Evolutionary conservation across 1,140 invertebrate species (phyloP), one percentile per base, ranked within the genome.

Genomic region (Dinothrombium tinctorium): DNA sequence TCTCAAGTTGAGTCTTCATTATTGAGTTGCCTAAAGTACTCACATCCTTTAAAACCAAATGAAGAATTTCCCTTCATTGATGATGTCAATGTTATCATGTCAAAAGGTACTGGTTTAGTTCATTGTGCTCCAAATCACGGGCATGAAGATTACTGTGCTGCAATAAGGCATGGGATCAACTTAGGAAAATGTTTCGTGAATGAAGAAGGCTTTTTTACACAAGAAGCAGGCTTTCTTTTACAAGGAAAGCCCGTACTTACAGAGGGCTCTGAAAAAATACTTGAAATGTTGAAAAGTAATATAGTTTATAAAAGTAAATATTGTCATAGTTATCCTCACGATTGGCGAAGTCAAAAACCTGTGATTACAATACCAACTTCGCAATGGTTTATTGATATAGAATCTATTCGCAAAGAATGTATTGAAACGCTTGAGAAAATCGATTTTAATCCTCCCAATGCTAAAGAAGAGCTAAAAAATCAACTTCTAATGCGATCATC

Each of bases 361-460:
- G 76, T 98, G 3, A 81, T 99, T 31, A 66, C 92, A 20, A 67
- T 77, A 48, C 76, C 86, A 4, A 90, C 83, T 57, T 63, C 74
- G 50, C 94, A 99, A 58, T 99, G 94, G 94, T 99, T 99, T 54
- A 73, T 99, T 33, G 71, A 98, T 59, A 87, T 84, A 0, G 64
- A 72, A 15, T 56, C 64, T 29, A 56, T 95, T 2, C 79, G 79
- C 56, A 54, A 72, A 0, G 61, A 63, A 44, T 46, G 37, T 45
- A 29, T 44, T 44, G 33, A 39, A 35, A 17, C 40, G 38, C 44
- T 71, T 20, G 41, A 60, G 17, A 45, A 59, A 35, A 58, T 69
- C 3, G 42, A 46, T 4, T 54, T 69, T 24, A 44, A 50, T 41
- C 67, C 64, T 42, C 17, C 49, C 33, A 45, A 50, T 46, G 37